Evolutionary conservation across 2,797 vertebrate genomes (phyloP), one percentile per base, ranked within the genome.

Genomic region (Mormyrus hasselquistii): DNA sequence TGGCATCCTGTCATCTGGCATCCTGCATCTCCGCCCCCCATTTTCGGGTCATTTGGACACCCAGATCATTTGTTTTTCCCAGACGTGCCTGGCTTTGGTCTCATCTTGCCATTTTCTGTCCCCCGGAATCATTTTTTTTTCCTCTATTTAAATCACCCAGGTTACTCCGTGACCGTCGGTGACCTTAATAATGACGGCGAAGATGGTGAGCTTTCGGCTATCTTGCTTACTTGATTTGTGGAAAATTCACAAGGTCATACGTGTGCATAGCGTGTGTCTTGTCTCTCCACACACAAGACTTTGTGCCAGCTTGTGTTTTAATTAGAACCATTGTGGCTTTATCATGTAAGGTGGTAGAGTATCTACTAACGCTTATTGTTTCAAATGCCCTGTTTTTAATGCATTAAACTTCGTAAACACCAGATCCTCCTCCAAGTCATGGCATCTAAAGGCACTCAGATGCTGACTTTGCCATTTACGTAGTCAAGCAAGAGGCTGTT

Each of bases 111-210:
- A 14, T 34, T 41, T 19, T 79, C 14, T 79, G 34, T 79, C 2
- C 38, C 3, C 34, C 6, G 38, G 4, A 44, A 44, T 79, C 6
- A 41, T 14, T 16, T 19, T 25, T 19, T 19, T 22, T 14, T 3
- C 62, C 29, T 91, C 91, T 92, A 19, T 89, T 8, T 93, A 76
- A 92, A 47, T 90, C 88, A 0, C 73, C 76, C 93, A 99, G 98
- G 98, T 89, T 99, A 99, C 93, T 99, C 98, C 0, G 97, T 99
- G 93, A 95, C 98, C 0, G 96, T 99, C 0, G 98, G 97, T 89
- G 98, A 99, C 93, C 98, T 99, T 94, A 98, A 95, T 10, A 91
- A 94, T 0, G 98, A 99, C 25, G 96, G 95, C 12, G 91, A 95
- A 1, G 98, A 99, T 89, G 98, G 98, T 98, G 95, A 92, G 95